phyloP scores from a whole-genome alignment of 2,797 vertebrate species.

The Pogonophryne albipinna region DNA sequence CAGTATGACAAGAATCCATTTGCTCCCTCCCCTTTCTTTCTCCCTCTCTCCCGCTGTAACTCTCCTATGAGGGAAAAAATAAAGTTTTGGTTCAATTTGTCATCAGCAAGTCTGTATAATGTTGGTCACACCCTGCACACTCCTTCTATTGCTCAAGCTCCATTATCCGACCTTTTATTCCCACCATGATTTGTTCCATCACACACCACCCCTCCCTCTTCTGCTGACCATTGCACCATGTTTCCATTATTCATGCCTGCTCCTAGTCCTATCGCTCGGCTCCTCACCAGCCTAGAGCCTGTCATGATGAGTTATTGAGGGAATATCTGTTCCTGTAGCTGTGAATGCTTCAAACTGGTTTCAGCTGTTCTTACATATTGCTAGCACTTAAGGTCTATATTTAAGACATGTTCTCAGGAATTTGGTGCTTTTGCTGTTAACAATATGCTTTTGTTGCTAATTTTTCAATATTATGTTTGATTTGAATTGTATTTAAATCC shows the following conservation, averaged over 20 bases:
- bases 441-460: background rate
- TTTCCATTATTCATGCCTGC: slow-evolving; percentile 64
- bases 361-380: slow-evolving; percentile 37
- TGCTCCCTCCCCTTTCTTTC: background rate
- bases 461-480: background rate
- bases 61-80: slow-evolving; percentile 2
- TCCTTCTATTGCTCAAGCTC: slow-evolving; percentile 29
- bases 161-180: slow-evolving; percentile 32
- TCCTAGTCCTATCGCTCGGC: slow-evolving; percentile 36
- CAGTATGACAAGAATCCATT: slow-evolving; percentile 11
- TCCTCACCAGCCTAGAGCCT: slow-evolving; percentile 46
- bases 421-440: background rate
- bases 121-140: slow-evolving; percentile 62
- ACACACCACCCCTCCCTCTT: slow-evolving; percentile 35
- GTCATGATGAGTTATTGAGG: slow-evolving; percentile 58
- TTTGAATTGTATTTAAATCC: slow-evolving; percentile 6
- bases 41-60: background rate
- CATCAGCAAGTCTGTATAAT: slow-evolving; percentile 48
- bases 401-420: background rate
- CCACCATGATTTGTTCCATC: slow-evolving; percentile 52
- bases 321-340: slow-evolving; percentile 26
- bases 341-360: slow-evolving; percentile 40
- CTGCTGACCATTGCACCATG: slow-evolving; percentile 52
- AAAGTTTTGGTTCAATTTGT: slow-evolving; percentile 45
- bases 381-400: background rate